Evolutionary conservation across 2,888 invertebrate genomes (phyloP).

Genomic region (Hemaris fuciformis): DNA sequence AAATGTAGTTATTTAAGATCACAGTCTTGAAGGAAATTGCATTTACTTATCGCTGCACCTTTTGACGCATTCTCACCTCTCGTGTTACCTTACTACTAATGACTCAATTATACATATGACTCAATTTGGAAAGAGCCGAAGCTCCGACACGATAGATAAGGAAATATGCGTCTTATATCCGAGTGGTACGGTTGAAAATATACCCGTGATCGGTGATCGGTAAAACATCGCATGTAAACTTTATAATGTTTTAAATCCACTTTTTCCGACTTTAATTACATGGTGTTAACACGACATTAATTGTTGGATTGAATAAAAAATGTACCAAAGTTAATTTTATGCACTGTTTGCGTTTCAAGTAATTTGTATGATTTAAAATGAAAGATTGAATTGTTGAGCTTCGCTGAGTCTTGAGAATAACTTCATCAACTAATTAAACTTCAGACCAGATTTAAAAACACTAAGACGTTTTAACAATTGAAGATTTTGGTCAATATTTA

Average conservation of each 20-base stretch:
- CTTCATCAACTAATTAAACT: background rate
- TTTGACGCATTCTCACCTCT: conserved; percentile 65
- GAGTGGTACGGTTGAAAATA: background rate
- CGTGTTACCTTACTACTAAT: conserved; percentile 60
- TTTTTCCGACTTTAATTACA: conserved; percentile 56
- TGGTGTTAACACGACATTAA: conserved; percentile 54
- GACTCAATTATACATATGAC: conserved; percentile 61
- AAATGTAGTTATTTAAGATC: conserved; percentile 54
- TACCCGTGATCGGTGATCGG: background rate
- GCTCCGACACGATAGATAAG: background rate
- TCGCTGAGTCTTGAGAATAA: background rate
- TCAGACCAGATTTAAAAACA: background rate
- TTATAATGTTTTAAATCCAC: conserved; percentile 51
- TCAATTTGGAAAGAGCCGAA: conserved; percentile 25
- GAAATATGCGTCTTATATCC: background rate
- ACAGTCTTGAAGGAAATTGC: conserved; percentile 57
- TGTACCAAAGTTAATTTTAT: conserved; percentile 21
- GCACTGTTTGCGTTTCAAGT: conserved; percentile 17
- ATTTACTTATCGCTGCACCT: conserved; percentile 65
- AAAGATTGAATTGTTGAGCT: background rate
- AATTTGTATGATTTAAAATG: conserved; percentile 19
- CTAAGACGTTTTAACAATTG: background rate
- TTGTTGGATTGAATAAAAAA: conserved; percentile 32
- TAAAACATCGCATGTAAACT: conserved; percentile 47
- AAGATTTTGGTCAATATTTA: background rate